These are phyloP conservation scores for Gryllus bimaculatus DNA, from an alignment of 1,140 invertebrate genomes.

Conservation along the genomic window DNA sequence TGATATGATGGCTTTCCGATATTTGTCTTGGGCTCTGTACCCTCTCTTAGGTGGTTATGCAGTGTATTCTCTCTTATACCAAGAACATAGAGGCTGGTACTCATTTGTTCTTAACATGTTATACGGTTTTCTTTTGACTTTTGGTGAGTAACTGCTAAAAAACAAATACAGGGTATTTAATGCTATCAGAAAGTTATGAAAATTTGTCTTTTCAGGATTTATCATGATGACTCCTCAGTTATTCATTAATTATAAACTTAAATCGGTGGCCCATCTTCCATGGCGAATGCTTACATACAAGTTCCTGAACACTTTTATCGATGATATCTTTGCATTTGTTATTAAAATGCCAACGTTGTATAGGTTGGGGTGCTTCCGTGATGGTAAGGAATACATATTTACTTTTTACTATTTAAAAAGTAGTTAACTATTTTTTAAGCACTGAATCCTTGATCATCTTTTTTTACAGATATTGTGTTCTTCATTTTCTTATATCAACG, in stretches of 20 bases:
- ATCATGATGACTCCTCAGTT: slow-evolving; percentile 99
- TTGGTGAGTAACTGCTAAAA: slow-evolving; percentile 49
- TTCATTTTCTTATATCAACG: slow-evolving; percentile 97
- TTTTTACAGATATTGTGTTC: slow-evolving; percentile 85
- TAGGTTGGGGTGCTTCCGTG: slow-evolving; percentile 87
- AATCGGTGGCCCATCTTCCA: slow-evolving; percentile 96
- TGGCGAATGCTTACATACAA: slow-evolving; percentile 99
- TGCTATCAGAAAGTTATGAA: neutral
- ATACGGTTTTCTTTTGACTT: slow-evolving; percentile 96
- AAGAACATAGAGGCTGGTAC: slow-evolving; percentile 99
- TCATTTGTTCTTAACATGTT: slow-evolving; percentile 80
- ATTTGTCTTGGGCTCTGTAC: slow-evolving; percentile 91
- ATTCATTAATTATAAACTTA: slow-evolving; percentile 98
- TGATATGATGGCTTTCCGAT: slow-evolving; percentile 92
- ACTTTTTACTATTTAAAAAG: neutral
- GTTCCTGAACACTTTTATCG: slow-evolving; percentile 99
- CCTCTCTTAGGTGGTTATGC: slow-evolving; percentile 88
- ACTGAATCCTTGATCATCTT: neutral
- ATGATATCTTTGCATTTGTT: slow-evolving; percentile 99
- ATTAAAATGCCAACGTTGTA: slow-evolving; percentile 99
- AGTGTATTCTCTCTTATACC: slow-evolving; percentile 92
- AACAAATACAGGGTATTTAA: neutral
- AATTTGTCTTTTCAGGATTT: slow-evolving; percentile 54
- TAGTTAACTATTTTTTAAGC: neutral
- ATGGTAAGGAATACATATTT: slow-evolving; percentile 51